Conservation (phyloP, 2,888 invertebrate species). For the Sinhomidia bicolor region DNA sequence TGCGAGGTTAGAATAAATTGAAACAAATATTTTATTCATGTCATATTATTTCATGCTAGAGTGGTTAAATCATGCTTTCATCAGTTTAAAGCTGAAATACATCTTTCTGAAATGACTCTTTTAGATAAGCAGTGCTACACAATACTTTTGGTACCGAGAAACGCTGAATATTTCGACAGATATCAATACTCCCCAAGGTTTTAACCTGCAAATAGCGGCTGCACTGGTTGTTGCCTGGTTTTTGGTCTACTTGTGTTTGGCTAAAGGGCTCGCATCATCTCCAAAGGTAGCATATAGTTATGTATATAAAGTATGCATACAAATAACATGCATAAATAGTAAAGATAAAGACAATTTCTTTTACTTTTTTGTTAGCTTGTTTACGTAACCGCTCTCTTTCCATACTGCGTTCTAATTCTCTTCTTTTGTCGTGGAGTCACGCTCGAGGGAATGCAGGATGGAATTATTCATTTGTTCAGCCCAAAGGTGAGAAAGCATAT, state of each 20-base stretch:
- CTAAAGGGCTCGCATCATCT: constrained; percentile 98
- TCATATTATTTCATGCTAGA: too few relatives aligned
- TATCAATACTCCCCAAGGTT: constrained; percentile 91
- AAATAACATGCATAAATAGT: too few relatives aligned
- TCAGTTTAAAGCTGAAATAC: too few relatives aligned
- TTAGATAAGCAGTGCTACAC: constrained; percentile 61
- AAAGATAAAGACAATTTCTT: too few relatives aligned
- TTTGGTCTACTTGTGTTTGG: constrained; percentile 95
- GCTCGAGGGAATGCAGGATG: constrained; percentile 92
- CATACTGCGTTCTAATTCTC: constrained; percentile 96
- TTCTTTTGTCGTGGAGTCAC: constrained; percentile 98
- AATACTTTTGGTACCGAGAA: constrained; percentile 97
- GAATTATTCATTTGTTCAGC: constrained; percentile 93
- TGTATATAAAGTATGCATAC: too few relatives aligned
- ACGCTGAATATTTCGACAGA: constrained; percentile 95
- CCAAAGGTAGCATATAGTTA: constrained; percentile 97
- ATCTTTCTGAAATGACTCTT: not conserved
- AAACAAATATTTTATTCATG: too few relatives aligned
- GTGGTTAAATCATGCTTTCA: too few relatives aligned
- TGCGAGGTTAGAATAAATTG: constrained; percentile 81
- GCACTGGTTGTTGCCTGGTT: constrained; percentile 93
- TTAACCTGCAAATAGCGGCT: constrained; percentile 95
- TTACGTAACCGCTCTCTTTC: constrained; percentile 98
- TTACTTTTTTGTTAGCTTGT: too few relatives aligned
- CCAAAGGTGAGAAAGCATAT: constrained; percentile 85